These are phyloP conservation scores for Acanthurus leucopareius DNA, from an alignment of 2,797 vertebrate species.

Conservation along the genomic window DNA sequence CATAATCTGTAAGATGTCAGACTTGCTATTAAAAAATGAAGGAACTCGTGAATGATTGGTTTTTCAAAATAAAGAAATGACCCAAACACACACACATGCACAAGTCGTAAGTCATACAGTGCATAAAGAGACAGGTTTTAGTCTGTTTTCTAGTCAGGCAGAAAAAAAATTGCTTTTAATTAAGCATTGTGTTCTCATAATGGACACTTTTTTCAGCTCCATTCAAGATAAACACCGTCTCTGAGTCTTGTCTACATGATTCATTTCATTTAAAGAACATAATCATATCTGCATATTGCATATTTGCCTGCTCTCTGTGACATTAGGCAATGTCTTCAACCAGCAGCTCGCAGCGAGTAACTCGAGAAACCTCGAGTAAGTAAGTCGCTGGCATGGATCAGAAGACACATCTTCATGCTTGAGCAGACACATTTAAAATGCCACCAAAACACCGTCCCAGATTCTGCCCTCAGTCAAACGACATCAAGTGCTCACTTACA, in stretches of 20 bases:
- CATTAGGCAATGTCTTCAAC: slow-evolving; percentile 66
- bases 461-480: slow-evolving; percentile 82
- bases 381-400: slow-evolving; percentile 80
- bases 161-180: slow-evolving; percentile 1
- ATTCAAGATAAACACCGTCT: slow-evolving; percentile 47
- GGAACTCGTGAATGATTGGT: slow-evolving; percentile 3
- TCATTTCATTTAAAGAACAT: slow-evolving; percentile 63
- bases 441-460: slow-evolving; percentile 81
- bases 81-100: background rate
- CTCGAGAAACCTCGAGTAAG: slow-evolving; percentile 77
- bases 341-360: slow-evolving; percentile 63
- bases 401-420: slow-evolving; percentile 79
- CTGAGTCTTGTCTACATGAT: slow-evolving; percentile 54
- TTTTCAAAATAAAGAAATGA: slow-evolving; percentile 15
- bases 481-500: slow-evolving; percentile 83
- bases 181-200: slow-evolving; percentile 19
- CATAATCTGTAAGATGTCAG: slow-evolving; percentile 52
- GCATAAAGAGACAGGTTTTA: background rate
- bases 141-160: background rate
- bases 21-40: slow-evolving; percentile 9
- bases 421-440: slow-evolving; percentile 82
- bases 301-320: slow-evolving; percentile 60
- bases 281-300: slow-evolving; percentile 66
- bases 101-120: background rate
- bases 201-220: slow-evolving; percentile 14